Base-by-base conservation (phyloP, 2,888 invertebrate species). In the Baccha elongata region DNA sequence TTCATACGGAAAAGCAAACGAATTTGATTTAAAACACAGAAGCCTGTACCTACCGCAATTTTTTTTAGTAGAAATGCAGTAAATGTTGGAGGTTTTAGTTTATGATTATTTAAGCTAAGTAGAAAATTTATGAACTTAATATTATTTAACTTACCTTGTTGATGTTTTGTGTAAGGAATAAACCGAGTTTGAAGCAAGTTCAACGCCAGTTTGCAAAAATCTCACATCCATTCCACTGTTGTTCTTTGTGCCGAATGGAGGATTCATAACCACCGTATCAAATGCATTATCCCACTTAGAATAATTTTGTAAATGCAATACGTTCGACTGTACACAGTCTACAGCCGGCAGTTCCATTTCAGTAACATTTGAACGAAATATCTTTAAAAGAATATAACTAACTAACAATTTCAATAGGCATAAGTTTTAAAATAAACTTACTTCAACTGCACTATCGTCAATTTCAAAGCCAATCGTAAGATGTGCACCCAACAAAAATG, bases 221-320 rank as follows among this genome's bases (percentile, higher is more conserved):
- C 93, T 92, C 93, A 98, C 94, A 89, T 99, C 99, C 78, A 96
- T 94, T 19, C 99, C 99, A 85, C 93, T 89, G 90, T 98, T 99
- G 85, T 95, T 93, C 90, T 99, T 99, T 0, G 99, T 99, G 1
- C 99, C 99, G 92, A 99, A 99, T 0, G 99, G 99, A 15, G 99
- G 99, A 92, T 99, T 99, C 96, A 98, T 98, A 35, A 99, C 91
- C 1, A 98, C 96, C 0, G 97, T 97, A 88, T 99, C 98, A 91
- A 98, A 98, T 52, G 88, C 87, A 86, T 93, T 93, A 73, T 91
- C 86, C 90, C 89, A 91, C 29, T 87, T 88, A n/a, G 85, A 84
- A 4, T 44, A 52, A 4, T 83, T 84, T 3, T 86, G 37, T 74
- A 89, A 81, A 23, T 92, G 89, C 87, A 93, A 88, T 81, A 96